Evolutionary conservation across 2,113 vertebrate genomes (phyloP).

Genomic region (Phaethornis superciliosus): DNA sequence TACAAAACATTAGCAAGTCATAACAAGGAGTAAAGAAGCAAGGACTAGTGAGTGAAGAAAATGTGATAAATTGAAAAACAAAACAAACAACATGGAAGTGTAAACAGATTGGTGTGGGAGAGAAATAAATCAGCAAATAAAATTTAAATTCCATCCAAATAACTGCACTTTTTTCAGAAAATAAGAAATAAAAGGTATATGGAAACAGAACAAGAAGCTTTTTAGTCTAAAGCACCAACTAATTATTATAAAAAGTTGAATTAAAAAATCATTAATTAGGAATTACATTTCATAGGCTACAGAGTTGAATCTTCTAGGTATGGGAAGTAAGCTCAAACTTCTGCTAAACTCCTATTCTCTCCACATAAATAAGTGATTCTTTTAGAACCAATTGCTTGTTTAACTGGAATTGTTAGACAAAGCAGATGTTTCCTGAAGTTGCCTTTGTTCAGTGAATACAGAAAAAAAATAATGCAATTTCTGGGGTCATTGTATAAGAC

Average conservation of each 20-base stretch:
- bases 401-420: background rate
- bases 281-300: background rate
- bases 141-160: background rate
- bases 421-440: background rate
- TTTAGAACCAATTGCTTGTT: background rate
- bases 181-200: background rate
- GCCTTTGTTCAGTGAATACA: background rate
- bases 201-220: background rate
- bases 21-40: background rate
- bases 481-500: constrained; percentile 45
- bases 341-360: background rate
- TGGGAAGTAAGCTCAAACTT: background rate
- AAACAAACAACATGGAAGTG: background rate
- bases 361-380: background rate
- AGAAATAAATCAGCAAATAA: background rate
- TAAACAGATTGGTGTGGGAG: background rate
- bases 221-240: background rate
- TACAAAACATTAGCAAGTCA: background rate
- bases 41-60: background rate
- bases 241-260: background rate
- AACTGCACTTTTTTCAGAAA: background rate
- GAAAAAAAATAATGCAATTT: background rate
- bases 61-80: background rate
- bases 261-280: background rate
- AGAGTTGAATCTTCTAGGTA: background rate